These are phyloP conservation scores for Cydia splendana DNA, from an alignment of 1,140 invertebrate species.

Conservation along the genomic window DNA sequence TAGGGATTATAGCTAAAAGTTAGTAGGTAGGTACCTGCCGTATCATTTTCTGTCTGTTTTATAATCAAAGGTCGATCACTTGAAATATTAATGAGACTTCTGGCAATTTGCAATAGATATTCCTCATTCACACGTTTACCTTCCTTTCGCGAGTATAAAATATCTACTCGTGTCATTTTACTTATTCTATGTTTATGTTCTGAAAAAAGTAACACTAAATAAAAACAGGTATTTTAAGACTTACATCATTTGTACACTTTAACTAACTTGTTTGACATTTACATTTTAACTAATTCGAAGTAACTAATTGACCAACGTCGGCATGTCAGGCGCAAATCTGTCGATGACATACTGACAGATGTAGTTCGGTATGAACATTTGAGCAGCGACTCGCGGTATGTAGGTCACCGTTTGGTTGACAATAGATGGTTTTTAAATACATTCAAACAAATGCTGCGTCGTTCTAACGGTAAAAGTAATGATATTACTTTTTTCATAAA, in stretches of 20 bases:
- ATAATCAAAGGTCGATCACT: no score
- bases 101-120: neutral
- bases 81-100: no score
- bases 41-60: no score
- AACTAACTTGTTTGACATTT: neutral
- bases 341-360: constrained; percentile 37
- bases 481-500: constrained; percentile 28
- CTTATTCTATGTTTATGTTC: no score
- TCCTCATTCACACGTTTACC: neutral
- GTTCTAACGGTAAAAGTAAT: constrained; percentile 19
- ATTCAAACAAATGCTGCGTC: constrained; percentile 20
- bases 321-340: constrained; percentile 36
- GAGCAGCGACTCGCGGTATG: constrained; percentile 30
- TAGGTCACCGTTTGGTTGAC: constrained; percentile 43
- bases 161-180: no score
- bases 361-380: neutral
- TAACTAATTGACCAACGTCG: neutral
- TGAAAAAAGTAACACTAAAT: no score
- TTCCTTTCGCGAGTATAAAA: neutral
- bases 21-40: no score
- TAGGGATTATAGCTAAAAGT: neutral
- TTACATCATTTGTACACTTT: no score
- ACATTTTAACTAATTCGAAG: neutral
- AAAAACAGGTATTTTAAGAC: no score
- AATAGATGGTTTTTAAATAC: constrained; percentile 42